These are phyloP conservation scores for Eolophus roseicapilla DNA, from an alignment of 2,113 vertebrate species.

Conservation along the genomic window DNA sequence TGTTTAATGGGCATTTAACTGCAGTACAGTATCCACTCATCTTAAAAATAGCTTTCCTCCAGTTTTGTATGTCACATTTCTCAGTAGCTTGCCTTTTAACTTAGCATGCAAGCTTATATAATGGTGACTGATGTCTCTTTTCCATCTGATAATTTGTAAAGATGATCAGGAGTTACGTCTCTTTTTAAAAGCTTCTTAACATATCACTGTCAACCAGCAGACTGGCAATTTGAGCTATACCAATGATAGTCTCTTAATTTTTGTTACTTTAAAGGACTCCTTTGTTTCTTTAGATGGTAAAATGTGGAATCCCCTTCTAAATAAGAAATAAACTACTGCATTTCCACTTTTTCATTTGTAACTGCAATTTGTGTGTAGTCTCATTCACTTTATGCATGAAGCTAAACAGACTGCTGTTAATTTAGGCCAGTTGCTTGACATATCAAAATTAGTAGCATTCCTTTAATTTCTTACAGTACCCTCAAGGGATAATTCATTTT, in stretches of 20 bases:
- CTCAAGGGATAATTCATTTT: constrained; percentile 60
- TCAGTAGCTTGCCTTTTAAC: constrained; percentile 31
- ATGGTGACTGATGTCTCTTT: constrained; percentile 9
- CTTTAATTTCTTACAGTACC: constrained; percentile 48
- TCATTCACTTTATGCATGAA: not conserved
- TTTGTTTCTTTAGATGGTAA: constrained; percentile 8
- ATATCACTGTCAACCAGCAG: not conserved
- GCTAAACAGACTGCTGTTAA: constrained; percentile 49
- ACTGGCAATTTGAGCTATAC: not conserved
- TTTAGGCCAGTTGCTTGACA: constrained; percentile 45
- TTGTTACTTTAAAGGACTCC: not conserved
- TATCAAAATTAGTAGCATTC: constrained; percentile 52
- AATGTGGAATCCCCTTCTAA: not conserved
- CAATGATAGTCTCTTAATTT: not conserved
- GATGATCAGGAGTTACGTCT: not conserved
- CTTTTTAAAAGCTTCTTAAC: constrained; percentile 34
- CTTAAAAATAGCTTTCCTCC: constrained; percentile 43
- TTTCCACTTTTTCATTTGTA: constrained; percentile 27
- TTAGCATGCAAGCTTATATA: not conserved
- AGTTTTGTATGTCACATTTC: constrained; percentile 1
- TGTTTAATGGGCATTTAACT: constrained; percentile 52
- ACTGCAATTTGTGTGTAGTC: not conserved
- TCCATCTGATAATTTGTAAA: not conserved
- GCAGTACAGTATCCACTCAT: not conserved
- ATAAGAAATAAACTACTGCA: not conserved